These are phyloP conservation scores for Malurus splendens DNA, from an alignment of 2,797 vertebrate genomes.

Conservation along the genomic window DNA sequence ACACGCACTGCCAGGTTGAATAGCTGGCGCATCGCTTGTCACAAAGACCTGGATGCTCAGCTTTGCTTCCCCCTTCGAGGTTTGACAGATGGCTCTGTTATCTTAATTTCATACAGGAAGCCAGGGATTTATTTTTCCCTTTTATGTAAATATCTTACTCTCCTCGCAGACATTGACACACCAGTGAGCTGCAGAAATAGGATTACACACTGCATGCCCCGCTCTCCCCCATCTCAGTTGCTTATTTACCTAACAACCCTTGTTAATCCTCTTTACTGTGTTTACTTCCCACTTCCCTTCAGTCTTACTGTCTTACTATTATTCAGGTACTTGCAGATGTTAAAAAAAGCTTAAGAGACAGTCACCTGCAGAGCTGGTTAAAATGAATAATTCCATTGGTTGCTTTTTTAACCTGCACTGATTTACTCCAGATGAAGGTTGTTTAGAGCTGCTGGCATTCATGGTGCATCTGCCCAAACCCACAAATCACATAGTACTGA, in stretches of 20 bases:
- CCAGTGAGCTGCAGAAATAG: conserved; percentile 24
- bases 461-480: not conserved
- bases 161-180: not conserved
- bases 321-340: not conserved
- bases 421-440: not conserved
- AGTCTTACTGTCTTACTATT: not conserved
- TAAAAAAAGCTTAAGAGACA: not conserved
- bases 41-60: not conserved
- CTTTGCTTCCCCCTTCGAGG: not conserved
- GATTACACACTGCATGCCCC: conserved; percentile 12
- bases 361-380: not conserved
- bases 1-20: not conserved
- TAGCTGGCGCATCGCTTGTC: not conserved
- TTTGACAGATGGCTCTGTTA: not conserved
- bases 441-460: not conserved
- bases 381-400: not conserved
- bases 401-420: not conserved
- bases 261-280: not conserved
- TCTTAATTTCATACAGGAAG: conserved; percentile 13
- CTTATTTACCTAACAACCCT: conserved; percentile 31
- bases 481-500: not conserved
- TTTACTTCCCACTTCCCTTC: not conserved
- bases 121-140: conserved; percentile 8
- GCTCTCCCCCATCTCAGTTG: not conserved
- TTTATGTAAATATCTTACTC: conserved; percentile 29